phyloP scores from a whole-genome alignment of 2,888 invertebrate species.

The Oeneis ivallda region DNA sequence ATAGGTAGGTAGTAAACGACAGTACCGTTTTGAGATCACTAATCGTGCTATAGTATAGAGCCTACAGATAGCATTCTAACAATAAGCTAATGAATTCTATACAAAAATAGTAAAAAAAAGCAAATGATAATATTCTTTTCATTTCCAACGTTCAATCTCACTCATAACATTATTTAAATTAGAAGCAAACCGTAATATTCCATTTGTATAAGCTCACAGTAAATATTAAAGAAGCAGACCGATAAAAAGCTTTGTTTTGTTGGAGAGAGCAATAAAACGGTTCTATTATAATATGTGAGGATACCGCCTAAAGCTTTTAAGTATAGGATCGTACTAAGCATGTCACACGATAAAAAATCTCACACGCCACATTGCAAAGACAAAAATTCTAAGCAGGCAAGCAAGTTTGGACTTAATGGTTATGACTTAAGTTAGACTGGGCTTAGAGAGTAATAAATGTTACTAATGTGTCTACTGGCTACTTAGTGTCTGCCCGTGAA shows the following conservation, averaged over 20 bases:
- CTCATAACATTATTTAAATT: constrained; percentile 1
- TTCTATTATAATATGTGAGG: constrained; percentile 21
- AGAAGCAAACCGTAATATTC: constrained; percentile 5
- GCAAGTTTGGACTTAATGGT: neutral
- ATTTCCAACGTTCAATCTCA: neutral
- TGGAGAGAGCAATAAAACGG: constrained; percentile 20
- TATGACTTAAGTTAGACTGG: no score
- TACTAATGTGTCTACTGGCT: no score
- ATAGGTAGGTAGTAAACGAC: no score
- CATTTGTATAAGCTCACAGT: constrained; percentile 14
- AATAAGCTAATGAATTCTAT: neutral
- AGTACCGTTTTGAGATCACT: no score
- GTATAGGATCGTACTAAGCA: neutral
- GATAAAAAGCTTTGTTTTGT: constrained; percentile 17
- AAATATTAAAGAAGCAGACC: constrained; percentile 12
- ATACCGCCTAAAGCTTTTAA: constrained; percentile 18
- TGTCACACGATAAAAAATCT: neutral
- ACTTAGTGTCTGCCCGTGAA: no score
- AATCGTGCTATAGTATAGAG: no score
- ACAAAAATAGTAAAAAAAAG: neutral
- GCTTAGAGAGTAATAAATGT: no score
- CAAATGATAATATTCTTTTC: neutral
- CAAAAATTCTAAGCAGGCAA: neutral
- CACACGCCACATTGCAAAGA: neutral
- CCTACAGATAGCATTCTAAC: neutral